These are phyloP conservation scores for Holocentrus rufus DNA, from an alignment of 2,797 vertebrate species.

Conservation along the genomic window DNA sequence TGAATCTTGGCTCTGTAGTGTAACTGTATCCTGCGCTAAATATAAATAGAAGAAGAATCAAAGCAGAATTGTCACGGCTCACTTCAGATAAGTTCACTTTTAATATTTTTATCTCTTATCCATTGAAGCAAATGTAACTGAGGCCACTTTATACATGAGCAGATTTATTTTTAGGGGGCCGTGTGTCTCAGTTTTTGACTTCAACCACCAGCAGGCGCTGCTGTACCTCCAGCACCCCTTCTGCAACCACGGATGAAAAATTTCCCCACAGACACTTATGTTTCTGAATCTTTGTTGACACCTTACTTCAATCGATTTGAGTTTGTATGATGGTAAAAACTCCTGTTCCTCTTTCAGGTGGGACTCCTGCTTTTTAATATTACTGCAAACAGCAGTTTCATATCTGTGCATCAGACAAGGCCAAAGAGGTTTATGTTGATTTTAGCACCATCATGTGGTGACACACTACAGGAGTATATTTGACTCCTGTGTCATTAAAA, in stretches of 20 bases:
- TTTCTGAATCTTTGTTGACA: background rate
- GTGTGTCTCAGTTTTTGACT: background rate
- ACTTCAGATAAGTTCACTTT: no score
- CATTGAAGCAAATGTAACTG: no score
- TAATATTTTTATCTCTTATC: no score
- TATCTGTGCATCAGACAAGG: background rate
- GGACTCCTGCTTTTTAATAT: background rate
- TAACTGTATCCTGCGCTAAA: no score
- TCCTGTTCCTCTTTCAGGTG: background rate
- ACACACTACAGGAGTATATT: background rate
- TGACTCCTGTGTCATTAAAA: no score
- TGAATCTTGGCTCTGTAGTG: no score
- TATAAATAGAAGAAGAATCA: no score
- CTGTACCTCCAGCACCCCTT: background rate
- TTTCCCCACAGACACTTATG: background rate
- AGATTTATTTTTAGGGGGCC: no score
- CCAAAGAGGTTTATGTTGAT: background rate
- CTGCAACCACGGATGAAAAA: background rate
- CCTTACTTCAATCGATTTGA: background rate
- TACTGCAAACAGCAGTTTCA: background rate
- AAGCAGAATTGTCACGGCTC: no score
- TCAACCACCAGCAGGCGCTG: constrained; percentile 45
- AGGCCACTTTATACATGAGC: no score
- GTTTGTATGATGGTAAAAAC: no score
- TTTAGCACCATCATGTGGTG: constrained; percentile 58